Evolutionary conservation across 2,113 vertebrate species (phyloP).

Genomic region (Mionectes macconnelli): DNA sequence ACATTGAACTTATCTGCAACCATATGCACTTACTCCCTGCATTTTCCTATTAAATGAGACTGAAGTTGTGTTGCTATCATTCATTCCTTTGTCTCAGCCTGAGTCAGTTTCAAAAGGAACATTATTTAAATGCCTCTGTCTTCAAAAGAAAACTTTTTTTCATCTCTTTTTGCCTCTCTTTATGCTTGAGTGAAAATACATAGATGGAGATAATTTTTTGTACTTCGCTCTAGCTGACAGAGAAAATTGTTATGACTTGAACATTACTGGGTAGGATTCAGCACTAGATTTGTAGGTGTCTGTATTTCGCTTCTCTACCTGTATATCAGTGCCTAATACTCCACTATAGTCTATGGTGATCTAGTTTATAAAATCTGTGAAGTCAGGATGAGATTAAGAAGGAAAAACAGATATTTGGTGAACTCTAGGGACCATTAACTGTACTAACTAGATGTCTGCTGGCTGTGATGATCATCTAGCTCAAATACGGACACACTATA

Average conservation of each 20-base stretch:
- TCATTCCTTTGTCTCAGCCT: background rate
- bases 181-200: background rate
- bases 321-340: background rate
- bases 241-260: background rate
- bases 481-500: background rate
- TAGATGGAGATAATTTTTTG: background rate
- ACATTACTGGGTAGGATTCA: background rate
- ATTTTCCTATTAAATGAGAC: background rate
- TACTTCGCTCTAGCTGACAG: background rate
- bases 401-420: background rate
- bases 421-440: background rate
- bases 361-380: background rate
- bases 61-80: background rate
- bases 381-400: background rate
- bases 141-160: background rate
- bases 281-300: background rate
- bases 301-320: background rate
- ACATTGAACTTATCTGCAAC: background rate
- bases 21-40: background rate
- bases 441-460: background rate
- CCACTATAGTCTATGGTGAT: accelerated
- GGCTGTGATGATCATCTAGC: background rate
- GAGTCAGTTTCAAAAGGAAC: background rate
- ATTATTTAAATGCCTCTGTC: background rate
- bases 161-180: background rate